Percentiles rank a stretch among this genome's conserved stretches.
phyloP scores from a whole-genome alignment of 2,113 vertebrate species.

The Helogale parvula region DNA sequence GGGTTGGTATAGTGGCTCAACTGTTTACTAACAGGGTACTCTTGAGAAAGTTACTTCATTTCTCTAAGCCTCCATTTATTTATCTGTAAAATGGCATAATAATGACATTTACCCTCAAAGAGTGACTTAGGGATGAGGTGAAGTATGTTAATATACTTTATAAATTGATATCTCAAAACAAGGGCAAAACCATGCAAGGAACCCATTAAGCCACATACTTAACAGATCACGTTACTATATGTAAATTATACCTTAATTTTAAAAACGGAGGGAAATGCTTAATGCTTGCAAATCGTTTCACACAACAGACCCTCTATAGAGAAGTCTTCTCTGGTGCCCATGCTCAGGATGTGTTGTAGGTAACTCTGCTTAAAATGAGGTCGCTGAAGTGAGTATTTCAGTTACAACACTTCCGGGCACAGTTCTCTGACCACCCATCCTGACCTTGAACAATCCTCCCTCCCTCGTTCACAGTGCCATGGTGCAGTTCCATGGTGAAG shows the following conservation, averaged over 20 bases:
- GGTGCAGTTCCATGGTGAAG: not conserved
- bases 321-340: not conserved
- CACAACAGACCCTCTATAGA: not conserved
- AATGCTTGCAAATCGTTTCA: not conserved
- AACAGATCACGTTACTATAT: not conserved
- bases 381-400: not conserved
- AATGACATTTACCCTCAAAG: not conserved
- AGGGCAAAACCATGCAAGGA: not conserved
- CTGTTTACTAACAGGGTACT: not conserved
- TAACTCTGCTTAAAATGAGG: not conserved
- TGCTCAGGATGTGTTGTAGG: not conserved
- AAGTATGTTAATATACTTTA: not conserved
- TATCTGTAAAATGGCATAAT: conserved; percentile 10
- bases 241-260: conserved; percentile 21
- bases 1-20: not conserved
- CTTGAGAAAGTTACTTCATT: not conserved
- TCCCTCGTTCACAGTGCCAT: not conserved
- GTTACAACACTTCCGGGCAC: not conserved
- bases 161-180: conserved; percentile 10
- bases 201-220: not conserved
- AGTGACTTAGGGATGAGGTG: not conserved
- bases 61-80: conserved; percentile 20
- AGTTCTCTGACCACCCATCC: not conserved
- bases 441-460: not conserved
- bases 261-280: conserved; percentile 6